A percentile compares a stretch with the other conserved stretches of the same genome.
Conservation (phyloP, 2,888 invertebrate species). For the Petrolisthes cinctipes region DNA sequence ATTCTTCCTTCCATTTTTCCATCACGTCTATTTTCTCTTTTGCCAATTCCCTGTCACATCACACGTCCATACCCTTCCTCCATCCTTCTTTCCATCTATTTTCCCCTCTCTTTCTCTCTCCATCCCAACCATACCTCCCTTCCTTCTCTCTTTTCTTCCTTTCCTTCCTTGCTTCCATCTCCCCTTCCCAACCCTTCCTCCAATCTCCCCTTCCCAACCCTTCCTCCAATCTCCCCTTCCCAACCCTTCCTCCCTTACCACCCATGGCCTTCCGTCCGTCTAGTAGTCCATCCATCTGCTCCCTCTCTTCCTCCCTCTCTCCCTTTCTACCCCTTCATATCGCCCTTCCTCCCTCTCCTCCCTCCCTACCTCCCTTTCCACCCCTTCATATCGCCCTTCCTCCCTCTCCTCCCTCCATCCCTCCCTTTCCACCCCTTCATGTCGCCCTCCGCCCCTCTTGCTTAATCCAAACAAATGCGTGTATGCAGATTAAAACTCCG, state of each 20-base stretch:
- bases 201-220: background rate
- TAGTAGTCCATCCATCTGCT: background rate
- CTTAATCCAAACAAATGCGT: slow-evolving; percentile 50
- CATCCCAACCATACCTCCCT: background rate
- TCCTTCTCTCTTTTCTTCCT: background rate
- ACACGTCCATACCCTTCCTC: background rate
- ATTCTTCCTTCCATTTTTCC: background rate
- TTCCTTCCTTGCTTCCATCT: background rate
- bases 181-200: background rate
- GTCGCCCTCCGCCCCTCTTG: slow-evolving; percentile 1
- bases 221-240: background rate
- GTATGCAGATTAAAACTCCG: slow-evolving; percentile 55
- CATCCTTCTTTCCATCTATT: background rate
- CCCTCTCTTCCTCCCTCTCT: background rate
- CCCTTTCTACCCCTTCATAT: background rate
- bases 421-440: slow-evolving; percentile 4
- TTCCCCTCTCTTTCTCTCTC: background rate
- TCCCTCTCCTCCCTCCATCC: background rate
- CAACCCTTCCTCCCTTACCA: background rate
- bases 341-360: background rate
- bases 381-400: background rate
- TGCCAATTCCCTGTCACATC: background rate
- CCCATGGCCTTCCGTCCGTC: background rate
- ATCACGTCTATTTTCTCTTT: background rate
- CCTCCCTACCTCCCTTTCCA: background rate